phyloP scores from a whole-genome alignment of 1,140 invertebrate species.

The Linepithema humile region DNA sequence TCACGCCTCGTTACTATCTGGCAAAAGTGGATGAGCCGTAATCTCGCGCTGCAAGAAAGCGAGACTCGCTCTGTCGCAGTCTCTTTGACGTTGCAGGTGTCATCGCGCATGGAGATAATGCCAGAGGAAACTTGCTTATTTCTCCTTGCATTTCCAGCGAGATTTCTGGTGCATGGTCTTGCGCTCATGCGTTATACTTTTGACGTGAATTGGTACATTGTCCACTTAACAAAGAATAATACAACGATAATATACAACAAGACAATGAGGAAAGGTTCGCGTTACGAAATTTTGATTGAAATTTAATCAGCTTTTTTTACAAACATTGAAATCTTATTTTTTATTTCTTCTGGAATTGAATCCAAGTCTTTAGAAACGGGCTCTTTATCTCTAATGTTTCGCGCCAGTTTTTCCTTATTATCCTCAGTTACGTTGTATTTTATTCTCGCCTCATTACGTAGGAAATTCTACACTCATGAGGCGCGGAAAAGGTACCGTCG shows the following conservation, averaged over 20 bases:
- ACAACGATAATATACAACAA: not conserved
- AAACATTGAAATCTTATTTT: not conserved
- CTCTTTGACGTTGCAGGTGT: conserved; percentile 46
- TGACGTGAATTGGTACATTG: not conserved
- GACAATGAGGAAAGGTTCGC: not conserved
- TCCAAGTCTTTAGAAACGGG: not conserved
- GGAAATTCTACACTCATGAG: conserved; percentile 15
- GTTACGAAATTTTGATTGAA: not conserved
- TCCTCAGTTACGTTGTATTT: not conserved
- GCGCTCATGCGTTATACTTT: not conserved
- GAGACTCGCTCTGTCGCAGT: conserved; percentile 12
- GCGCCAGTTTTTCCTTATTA: not conserved
- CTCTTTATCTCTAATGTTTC: not conserved
- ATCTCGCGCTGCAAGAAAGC: conserved; percentile 45
- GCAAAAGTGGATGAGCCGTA: conserved; percentile 46
- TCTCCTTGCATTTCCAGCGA: not conserved
- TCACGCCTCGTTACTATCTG: conserved; percentile 45
- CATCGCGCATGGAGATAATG: conserved; percentile 33
- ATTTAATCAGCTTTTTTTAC: not conserved
- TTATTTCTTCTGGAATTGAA: not conserved
- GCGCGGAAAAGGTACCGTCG: not conserved
- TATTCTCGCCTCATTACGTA: not conserved
- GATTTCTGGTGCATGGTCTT: not conserved
- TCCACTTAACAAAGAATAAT: not conserved
- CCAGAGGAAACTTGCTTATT: conserved; percentile 28